These are phyloP conservation scores for Nyctibius grandis DNA, from an alignment of 2,797 vertebrate genomes.

Conservation along the genomic window DNA sequence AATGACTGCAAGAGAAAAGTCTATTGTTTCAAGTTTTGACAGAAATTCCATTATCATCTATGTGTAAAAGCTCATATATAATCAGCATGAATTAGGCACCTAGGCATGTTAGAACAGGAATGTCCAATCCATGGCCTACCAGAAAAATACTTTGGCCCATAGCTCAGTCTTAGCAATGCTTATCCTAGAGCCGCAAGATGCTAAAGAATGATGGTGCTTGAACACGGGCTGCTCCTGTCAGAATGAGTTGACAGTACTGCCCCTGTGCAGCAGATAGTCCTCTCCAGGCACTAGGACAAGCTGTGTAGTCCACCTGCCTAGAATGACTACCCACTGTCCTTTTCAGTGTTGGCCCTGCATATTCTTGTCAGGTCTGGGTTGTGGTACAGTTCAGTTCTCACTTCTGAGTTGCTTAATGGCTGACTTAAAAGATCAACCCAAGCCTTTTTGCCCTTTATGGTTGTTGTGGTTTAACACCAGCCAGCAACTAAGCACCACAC, in stretches of 20 bases:
- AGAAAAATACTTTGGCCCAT: background rate
- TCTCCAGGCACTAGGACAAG: background rate
- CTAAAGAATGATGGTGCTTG: background rate
- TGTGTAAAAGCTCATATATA: background rate
- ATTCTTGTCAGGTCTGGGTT: background rate
- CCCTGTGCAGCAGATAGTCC: background rate
- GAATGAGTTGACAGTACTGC: background rate
- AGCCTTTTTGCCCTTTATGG: background rate
- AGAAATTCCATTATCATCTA: background rate
- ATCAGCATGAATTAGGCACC: background rate
- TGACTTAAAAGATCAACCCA: background rate
- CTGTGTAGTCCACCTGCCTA: background rate
- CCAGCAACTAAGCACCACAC: too few species aligned
- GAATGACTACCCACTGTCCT: background rate
- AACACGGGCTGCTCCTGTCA: background rate
- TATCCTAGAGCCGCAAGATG: background rate
- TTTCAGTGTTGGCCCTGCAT: background rate
- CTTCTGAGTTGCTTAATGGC: background rate
- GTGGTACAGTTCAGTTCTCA: background rate
- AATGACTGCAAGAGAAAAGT: background rate
- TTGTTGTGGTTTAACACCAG: background rate
- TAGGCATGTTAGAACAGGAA: background rate
- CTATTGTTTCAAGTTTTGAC: background rate
- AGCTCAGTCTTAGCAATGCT: background rate
- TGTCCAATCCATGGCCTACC: too few species aligned